A percentile compares a stretch with the other conserved stretches of the same genome.
Evolutionary conservation across 2,797 vertebrate genomes (phyloP).

Genomic region (Hemitrygon akajei): DNA sequence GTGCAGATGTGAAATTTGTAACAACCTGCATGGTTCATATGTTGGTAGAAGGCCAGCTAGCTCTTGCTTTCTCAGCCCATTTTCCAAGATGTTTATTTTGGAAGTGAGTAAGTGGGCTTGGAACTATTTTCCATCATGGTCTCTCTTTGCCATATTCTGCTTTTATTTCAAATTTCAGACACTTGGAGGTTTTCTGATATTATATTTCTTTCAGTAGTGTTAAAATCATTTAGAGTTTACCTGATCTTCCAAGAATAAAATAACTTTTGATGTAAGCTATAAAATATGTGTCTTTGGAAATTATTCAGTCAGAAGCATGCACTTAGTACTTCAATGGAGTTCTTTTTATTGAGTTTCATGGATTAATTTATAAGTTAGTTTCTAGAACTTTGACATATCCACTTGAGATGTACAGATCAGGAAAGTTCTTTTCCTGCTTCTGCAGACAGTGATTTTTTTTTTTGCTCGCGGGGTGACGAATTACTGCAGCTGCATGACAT

Average conservation of each 20-base stretch:
- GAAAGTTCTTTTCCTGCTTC: not conserved
- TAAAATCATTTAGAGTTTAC: not conserved
- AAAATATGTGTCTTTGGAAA: not conserved
- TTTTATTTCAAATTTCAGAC: not conserved
- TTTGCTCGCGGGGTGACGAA: not conserved
- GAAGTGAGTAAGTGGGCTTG: not conserved
- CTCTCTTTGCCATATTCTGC: not conserved
- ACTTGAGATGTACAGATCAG: not conserved
- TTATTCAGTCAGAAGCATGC: not conserved
- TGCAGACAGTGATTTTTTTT: not conserved
- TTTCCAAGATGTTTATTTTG: not conserved
- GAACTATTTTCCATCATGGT: not conserved
- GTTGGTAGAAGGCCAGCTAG: not conserved
- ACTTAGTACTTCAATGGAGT: not conserved
- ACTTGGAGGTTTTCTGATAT: not conserved
- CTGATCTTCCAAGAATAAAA: not conserved
- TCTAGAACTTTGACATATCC: not conserved
- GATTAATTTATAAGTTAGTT: not conserved
- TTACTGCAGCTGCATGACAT: not conserved
- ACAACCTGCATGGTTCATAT: not conserved
- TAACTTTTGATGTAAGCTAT: not conserved
- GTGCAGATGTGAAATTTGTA: not conserved
- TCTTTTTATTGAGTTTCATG: not conserved
- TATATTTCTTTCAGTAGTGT: not conserved
- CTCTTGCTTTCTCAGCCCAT: not conserved